Conservation (phyloP, 2,797 vertebrate genomes). For the Rhinophrynus dorsalis region DNA sequence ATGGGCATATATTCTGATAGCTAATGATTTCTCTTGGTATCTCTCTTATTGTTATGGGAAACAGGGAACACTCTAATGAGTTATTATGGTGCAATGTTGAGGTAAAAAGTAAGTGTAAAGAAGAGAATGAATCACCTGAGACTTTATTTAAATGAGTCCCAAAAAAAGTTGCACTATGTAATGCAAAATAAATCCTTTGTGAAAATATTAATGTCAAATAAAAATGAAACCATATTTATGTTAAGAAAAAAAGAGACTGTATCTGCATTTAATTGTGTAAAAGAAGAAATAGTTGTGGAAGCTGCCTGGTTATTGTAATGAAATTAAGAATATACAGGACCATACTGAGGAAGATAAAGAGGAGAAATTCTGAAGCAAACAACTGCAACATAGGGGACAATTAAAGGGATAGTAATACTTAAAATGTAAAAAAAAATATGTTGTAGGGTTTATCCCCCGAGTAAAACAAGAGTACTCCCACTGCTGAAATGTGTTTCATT, state of each 20-base stretch:
- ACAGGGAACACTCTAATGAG: constrained; percentile 20
- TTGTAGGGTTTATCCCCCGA: too few relatives aligned
- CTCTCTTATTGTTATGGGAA: constrained; percentile 6
- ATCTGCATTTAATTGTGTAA: constrained; percentile 9
- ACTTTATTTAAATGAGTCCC: constrained; percentile 23
- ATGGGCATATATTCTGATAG: constrained; percentile 1
- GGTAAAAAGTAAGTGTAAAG: constrained; percentile 5
- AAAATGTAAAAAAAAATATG: too few relatives aligned
- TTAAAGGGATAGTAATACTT: too few relatives aligned
- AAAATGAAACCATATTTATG: constrained; percentile 9
- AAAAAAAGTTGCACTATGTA: constrained; percentile 5
- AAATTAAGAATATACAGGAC: too few relatives aligned
- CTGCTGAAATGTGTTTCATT: too few relatives aligned
- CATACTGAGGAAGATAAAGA: too few relatives aligned
- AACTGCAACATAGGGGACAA: too few relatives aligned
- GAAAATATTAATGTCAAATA: constrained; percentile 12
- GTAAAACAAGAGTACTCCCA: too few relatives aligned
- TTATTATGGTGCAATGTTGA: constrained; percentile 5
- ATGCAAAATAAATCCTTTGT: constrained; percentile 16
- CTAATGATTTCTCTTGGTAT: constrained; percentile 4
- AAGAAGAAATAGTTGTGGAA: not conserved
- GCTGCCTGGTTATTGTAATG: constrained; percentile 2
- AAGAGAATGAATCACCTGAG: not conserved
- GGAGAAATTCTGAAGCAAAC: too few relatives aligned
- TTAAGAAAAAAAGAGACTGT: not conserved